Percentiles rank a stretch among this genome's conserved stretches.
phyloP scores from a whole-genome alignment of 1,140 invertebrate species.

The Macrosteles quadrilineatus region DNA sequence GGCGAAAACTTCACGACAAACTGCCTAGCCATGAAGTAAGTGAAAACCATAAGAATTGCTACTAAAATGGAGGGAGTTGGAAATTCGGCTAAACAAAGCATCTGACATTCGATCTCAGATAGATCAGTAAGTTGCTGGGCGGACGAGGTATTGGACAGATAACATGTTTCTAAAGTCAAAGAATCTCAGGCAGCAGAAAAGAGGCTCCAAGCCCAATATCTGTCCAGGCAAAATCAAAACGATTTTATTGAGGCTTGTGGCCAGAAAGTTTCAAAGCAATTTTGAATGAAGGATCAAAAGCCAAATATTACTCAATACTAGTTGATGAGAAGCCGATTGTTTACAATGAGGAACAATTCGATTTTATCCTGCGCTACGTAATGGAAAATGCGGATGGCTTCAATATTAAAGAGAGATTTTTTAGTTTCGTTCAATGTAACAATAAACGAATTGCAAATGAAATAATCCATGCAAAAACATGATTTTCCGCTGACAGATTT shows the following conservation, averaged over 20 bases:
- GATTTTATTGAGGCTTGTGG: too few relatives aligned
- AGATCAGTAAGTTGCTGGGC: too few relatives aligned
- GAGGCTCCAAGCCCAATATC: too few relatives aligned
- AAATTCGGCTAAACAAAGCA: too few relatives aligned
- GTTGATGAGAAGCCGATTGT: background rate
- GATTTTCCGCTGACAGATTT: background rate
- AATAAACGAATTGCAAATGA: background rate
- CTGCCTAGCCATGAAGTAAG: background rate
- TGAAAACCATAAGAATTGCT: background rate
- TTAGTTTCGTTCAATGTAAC: background rate
- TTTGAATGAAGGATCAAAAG: background rate
- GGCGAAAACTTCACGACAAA: background rate
- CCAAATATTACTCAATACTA: slow-evolving; percentile 7
- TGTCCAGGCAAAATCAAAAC: too few relatives aligned
- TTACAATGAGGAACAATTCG: background rate
- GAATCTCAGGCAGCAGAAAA: too few relatives aligned
- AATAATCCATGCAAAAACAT: slow-evolving; percentile 13
- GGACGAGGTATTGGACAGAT: too few relatives aligned
- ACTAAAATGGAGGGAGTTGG: background rate
- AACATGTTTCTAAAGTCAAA: too few relatives aligned
- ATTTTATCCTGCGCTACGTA: background rate
- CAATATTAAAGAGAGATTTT: slow-evolving; percentile 3
- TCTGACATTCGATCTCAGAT: too few relatives aligned
- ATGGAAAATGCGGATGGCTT: background rate
- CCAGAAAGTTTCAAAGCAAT: background rate